These are phyloP conservation scores for Nerophis ophidion DNA, from an alignment of 2,113 vertebrate genomes.

Conservation along the genomic window DNA sequence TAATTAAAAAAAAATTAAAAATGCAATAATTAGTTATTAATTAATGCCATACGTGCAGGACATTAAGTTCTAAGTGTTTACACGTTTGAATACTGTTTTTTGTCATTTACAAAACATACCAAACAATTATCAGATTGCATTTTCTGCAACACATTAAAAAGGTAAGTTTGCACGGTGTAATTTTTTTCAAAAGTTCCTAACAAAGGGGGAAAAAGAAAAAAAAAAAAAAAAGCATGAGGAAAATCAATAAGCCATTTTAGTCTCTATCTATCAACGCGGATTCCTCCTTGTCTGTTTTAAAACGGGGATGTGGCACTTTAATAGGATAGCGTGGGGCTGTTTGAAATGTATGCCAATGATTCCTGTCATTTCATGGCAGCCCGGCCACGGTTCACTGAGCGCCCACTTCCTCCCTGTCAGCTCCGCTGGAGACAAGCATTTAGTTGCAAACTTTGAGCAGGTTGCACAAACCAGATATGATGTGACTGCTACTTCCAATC, in stretches of 20 bases:
- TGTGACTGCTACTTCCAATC: slow-evolving; percentile 87
- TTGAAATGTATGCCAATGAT: slow-evolving; percentile 99
- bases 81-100: not conserved
- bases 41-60: not conserved
- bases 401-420: slow-evolving; percentile 98
- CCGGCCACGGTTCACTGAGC: slow-evolving; percentile 97
- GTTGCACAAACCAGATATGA: slow-evolving; percentile 99
- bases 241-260: slow-evolving; percentile 99
- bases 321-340: slow-evolving; percentile 96
- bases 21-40: not conserved
- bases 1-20: not conserved
- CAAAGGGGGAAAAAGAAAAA: slow-evolving; percentile 44
- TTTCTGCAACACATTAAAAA: slow-evolving; percentile 18
- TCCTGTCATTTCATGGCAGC: slow-evolving; percentile 99
- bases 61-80: not conserved
- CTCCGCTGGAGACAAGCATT: slow-evolving; percentile 98
- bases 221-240: slow-evolving; percentile 58
- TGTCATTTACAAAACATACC: slow-evolving; percentile 22
- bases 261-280: slow-evolving; percentile 99
- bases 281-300: slow-evolving; percentile 99
- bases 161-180: slow-evolving; percentile 52
- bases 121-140: slow-evolving; percentile 15
- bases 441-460: slow-evolving; percentile 99
- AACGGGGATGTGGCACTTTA: slow-evolving; percentile 97
- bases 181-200: slow-evolving; percentile 83